Evolutionary conservation across 1,140 invertebrate species (phyloP).

Genomic region (Micrasema longulum): DNA sequence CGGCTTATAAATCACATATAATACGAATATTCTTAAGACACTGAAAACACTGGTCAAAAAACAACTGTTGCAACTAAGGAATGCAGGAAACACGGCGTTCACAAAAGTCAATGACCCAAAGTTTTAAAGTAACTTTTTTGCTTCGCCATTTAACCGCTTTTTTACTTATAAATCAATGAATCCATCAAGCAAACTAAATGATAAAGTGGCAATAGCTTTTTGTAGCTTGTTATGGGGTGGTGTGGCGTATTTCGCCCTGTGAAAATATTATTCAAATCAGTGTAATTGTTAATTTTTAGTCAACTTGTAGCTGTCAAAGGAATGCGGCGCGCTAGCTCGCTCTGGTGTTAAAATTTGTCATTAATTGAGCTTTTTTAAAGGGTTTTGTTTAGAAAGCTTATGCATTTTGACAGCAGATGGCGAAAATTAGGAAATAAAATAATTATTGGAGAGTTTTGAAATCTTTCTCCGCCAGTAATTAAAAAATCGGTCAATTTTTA

Average conservation of each 20-base stretch:
- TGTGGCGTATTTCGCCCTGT: neutral
- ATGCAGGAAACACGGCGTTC: constrained; percentile 40
- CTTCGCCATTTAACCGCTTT: neutral
- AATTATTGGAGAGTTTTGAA: too few relatives aligned
- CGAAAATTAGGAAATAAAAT: neutral
- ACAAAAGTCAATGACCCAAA: constrained; percentile 33
- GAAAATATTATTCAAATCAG: too few relatives aligned
- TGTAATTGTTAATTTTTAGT: constrained; percentile 25
- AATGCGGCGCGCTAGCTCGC: constrained; percentile 60
- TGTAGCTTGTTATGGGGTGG: neutral
- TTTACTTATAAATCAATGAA: neutral
- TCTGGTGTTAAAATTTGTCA: constrained; percentile 61
- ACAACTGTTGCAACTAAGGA: constrained; percentile 37
- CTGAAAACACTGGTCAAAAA: neutral
- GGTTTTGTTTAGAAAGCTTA: constrained; percentile 17
- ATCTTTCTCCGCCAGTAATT: too few relatives aligned
- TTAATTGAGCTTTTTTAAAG: constrained; percentile 55
- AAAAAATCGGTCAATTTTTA: too few relatives aligned
- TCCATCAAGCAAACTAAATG: neutral
- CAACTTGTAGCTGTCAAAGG: constrained; percentile 46
- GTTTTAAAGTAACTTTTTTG: neutral
- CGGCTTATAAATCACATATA: neutral
- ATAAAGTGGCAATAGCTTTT: neutral
- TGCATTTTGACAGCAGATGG: neutral
- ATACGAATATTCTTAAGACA: neutral